Evolutionary conservation across 2,797 vertebrate genomes (phyloP).

Genomic region (Enteromius trimaculatus): DNA sequence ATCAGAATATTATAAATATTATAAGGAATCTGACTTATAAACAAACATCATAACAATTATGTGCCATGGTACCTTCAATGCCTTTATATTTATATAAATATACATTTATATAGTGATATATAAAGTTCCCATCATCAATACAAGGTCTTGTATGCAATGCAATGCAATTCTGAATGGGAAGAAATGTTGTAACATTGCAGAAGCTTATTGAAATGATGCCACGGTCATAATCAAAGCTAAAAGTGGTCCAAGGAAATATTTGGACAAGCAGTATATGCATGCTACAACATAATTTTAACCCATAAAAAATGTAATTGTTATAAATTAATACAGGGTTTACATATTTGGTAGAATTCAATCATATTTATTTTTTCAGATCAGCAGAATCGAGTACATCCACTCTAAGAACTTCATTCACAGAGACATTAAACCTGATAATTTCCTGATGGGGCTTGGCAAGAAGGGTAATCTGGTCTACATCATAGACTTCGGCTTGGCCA

Average conservation of each 20-base stretch:
- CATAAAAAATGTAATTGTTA: background rate
- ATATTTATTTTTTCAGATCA: conserved; percentile 80
- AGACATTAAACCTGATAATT: conserved; percentile 97
- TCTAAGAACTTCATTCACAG: conserved; percentile 99
- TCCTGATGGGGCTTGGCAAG: conserved; percentile 97
- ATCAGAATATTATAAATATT: background rate
- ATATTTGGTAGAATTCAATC: background rate
- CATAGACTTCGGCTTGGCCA: conserved; percentile 96
- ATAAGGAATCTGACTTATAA: no score
- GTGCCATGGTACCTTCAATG: no score
- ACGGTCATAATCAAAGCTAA: no score
- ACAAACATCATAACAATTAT: background rate
- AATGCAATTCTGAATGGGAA: background rate
- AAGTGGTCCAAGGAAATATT: no score
- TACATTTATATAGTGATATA: no score
- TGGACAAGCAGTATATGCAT: background rate
- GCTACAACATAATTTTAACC: background rate
- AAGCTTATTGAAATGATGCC: no score
- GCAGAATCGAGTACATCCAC: conserved; percentile 97
- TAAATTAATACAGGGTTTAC: background rate
- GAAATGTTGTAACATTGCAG: no score
- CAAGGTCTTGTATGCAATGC: background rate
- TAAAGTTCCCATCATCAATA: no score
- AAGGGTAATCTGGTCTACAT: conserved; percentile 98
- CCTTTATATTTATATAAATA: no score